Evolutionary conservation across 2,797 vertebrate species (phyloP).

Genomic region (Myotis findleyi): DNA sequence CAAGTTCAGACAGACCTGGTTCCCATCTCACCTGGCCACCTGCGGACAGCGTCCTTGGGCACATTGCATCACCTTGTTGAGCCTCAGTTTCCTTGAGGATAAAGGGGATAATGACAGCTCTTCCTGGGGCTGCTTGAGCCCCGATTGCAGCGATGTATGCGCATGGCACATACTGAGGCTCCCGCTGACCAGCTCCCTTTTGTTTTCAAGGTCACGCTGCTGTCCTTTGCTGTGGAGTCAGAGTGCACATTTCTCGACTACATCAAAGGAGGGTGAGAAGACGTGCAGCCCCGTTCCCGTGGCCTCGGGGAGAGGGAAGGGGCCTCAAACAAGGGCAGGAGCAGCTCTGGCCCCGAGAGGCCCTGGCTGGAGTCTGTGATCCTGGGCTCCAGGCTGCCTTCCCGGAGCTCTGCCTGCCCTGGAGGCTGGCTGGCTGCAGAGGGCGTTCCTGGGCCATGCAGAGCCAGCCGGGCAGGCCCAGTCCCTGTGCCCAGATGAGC

Average conservation of each 20-base stretch:
- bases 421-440: not conserved
- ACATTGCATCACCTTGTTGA: not conserved
- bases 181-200: not conserved
- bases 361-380: not conserved
- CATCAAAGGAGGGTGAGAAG: slow-evolving; percentile 97
- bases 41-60: not conserved
- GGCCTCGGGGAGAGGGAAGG: not conserved
- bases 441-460: not conserved
- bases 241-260: slow-evolving; percentile 98
- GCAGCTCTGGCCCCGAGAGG: not conserved
- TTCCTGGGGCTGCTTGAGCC: not conserved
- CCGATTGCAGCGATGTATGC: fast-evolving
- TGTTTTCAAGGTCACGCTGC: slow-evolving; percentile 93
- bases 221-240: slow-evolving; percentile 96
- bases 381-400: not conserved
- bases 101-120: not conserved
- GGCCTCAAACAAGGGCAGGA: not conserved
- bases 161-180: fast-evolving
- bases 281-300: not conserved
- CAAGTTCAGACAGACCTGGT: not conserved
- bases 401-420: not conserved
- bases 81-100: slow-evolving; percentile 14
- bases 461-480: not conserved
- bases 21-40: fast-evolving
- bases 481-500: not conserved